Conservation (phyloP, 2,797 vertebrate genomes). For the Cuculus canorus region DNA sequence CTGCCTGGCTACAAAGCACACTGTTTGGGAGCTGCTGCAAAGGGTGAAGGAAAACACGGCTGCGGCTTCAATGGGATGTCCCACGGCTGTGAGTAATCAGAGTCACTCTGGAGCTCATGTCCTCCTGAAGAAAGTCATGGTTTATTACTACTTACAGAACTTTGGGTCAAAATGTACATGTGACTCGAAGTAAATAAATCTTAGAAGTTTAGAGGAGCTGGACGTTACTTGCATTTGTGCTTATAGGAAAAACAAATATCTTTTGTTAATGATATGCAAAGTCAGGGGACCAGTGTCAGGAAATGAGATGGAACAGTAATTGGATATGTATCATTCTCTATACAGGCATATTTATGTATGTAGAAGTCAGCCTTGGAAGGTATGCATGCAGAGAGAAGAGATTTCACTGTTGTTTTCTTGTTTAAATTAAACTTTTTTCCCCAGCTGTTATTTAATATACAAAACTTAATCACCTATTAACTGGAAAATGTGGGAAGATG, state of each 20-base stretch:
- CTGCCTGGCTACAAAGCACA: background rate
- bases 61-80: background rate
- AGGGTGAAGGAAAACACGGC: fast-evolving
- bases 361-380: background rate
- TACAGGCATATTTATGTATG: background rate
- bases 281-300: background rate
- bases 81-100: too few species aligned
- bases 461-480: background rate
- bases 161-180: background rate
- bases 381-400: background rate
- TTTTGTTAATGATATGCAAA: background rate
- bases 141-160: background rate
- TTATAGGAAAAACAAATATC: background rate
- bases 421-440: background rate
- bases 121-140: background rate
- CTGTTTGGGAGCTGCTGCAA: fast-evolving
- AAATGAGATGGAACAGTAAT: background rate
- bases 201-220: background rate
- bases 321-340: background rate
- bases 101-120: fast-evolving
- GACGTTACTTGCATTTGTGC: background rate
- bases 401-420: background rate
- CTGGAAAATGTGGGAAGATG: background rate
- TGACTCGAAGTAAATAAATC: background rate
- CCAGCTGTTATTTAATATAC: background rate